Base-by-base conservation (phyloP, 1,140 invertebrate species). In the Pogonomyrmex barbatus region DNA sequence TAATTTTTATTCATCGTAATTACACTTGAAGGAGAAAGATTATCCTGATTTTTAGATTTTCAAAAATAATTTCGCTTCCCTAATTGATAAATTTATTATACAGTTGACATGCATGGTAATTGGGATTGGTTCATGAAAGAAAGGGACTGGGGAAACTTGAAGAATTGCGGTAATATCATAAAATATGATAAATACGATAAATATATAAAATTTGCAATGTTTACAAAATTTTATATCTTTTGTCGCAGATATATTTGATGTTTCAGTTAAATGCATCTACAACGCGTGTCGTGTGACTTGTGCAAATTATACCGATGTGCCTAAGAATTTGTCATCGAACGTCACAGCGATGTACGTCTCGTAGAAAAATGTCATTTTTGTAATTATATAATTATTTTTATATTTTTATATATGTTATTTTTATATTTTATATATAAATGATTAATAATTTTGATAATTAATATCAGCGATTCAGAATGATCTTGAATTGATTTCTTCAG, bases 251-350 rank as follows among this genome's bases (percentile, higher is more conserved):
- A 45, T 52, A 62, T 71, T 60, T 8, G 63, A 91, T 24, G 82
- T 65, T 30, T 89, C 91, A 67, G 52, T 17, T 45, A 45, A 73
- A 24, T 95, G 93, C 47, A 79, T 36, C 5, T 93, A 93, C 56
- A 42, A 58, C 3, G 68, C 73, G 33, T 95, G 94, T 87, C 67
- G 67, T 6, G 91, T 87, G 2, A 86, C 81, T n/a, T 95, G 94
- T 68, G 78, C 60, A 9, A 89, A 90, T 73, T 87, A 88, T 58
- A 63, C 67, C n/a, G 84, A 91, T 58, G 91, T 94, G 60, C 93
- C 94, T 0, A 71, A 84, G 17, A 87, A 90, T 60, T 76, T 94
- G n/a, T 90, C 93, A 10, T 36, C 84, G 17, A 90, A 92, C 54
- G 71, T 91, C 10, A 92, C 87, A 5, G 78, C 17, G 4, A 88